phyloP scores from a whole-genome alignment of 2,797 vertebrate species.

The Pristis pectinata region DNA sequence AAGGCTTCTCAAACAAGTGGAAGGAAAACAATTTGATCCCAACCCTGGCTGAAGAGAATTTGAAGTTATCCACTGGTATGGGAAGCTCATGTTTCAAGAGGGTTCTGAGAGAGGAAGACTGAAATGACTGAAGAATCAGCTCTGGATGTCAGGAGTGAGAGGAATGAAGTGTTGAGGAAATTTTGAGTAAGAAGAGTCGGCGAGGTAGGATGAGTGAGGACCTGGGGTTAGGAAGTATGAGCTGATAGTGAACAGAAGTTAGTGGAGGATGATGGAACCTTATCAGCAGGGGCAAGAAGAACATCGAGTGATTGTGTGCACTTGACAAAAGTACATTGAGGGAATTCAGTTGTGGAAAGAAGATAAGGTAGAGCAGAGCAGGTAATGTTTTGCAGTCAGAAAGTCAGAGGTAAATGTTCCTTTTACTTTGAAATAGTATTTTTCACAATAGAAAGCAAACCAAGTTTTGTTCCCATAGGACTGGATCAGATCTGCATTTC shows the following conservation, averaged over 20 bases:
- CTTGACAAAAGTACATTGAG: too few species aligned
- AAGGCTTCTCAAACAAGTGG: neutral
- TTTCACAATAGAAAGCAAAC: too few species aligned
- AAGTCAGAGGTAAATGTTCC: too few species aligned
- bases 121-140: neutral
- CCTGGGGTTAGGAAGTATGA: neutral
- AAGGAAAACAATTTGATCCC: neutral
- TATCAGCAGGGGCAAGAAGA: neutral
- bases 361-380: too few species aligned
- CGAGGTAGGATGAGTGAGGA: neutral
- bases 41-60: neutral
- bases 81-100: neutral
- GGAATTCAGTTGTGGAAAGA: too few species aligned
- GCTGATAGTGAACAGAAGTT: neutral
- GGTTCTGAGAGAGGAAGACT: neutral
- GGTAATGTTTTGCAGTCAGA: too few species aligned
- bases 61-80: too few species aligned
- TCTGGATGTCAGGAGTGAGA: neutral
- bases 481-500: too few species aligned
- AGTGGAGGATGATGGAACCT: neutral
- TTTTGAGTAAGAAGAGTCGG: neutral
- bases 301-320: neutral
- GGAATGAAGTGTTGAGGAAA: neutral
- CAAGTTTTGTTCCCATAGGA: too few species aligned
- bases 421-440: too few species aligned